Evolutionary conservation across 2,113 vertebrate genomes (phyloP).

Genomic region (Labeo rohita): DNA sequence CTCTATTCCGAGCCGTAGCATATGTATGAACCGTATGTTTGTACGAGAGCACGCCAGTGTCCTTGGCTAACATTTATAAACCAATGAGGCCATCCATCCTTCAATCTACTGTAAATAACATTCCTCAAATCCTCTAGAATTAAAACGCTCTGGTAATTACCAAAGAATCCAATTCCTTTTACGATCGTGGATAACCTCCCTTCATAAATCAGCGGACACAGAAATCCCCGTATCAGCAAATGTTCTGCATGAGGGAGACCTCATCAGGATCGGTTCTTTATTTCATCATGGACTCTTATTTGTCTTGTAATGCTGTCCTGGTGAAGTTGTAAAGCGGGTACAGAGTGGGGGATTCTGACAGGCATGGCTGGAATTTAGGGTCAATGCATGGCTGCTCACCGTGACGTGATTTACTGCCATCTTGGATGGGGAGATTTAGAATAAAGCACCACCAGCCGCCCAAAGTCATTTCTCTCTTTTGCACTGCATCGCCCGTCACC

Average conservation of each 20-base stretch:
- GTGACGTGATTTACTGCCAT: slow-evolving; percentile 51
- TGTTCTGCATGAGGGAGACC: slow-evolving; percentile 4
- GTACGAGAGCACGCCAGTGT: neutral
- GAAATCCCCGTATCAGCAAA: neutral
- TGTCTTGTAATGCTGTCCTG: slow-evolving; percentile 13
- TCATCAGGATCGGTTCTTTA: slow-evolving; percentile 16
- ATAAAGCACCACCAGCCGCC: slow-evolving; percentile 55
- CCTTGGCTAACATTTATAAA: slow-evolving; percentile 37
- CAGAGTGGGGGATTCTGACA: slow-evolving; percentile 24
- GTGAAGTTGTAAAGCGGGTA: slow-evolving; percentile 7
- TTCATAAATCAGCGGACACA: neutral
- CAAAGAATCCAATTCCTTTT: neutral
- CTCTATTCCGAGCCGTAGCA: neutral
- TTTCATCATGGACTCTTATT: slow-evolving; percentile 7
- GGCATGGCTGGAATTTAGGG: slow-evolving; percentile 27
- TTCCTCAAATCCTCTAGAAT: slow-evolving; percentile 34
- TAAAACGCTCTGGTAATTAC: slow-evolving; percentile 1
- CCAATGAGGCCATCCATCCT: slow-evolving; percentile 32
- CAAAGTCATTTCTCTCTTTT: slow-evolving; percentile 50
- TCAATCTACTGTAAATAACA: slow-evolving; percentile 27
- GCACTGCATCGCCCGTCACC: slow-evolving; percentile 51
- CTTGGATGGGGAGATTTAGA: slow-evolving; percentile 41
- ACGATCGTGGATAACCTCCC: neutral
- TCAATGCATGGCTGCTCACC: slow-evolving; percentile 51
- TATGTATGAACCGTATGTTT: slow-evolving; percentile 3